Conservation (phyloP, 2,797 vertebrate species). For the Apodemus agrarius region DNA sequence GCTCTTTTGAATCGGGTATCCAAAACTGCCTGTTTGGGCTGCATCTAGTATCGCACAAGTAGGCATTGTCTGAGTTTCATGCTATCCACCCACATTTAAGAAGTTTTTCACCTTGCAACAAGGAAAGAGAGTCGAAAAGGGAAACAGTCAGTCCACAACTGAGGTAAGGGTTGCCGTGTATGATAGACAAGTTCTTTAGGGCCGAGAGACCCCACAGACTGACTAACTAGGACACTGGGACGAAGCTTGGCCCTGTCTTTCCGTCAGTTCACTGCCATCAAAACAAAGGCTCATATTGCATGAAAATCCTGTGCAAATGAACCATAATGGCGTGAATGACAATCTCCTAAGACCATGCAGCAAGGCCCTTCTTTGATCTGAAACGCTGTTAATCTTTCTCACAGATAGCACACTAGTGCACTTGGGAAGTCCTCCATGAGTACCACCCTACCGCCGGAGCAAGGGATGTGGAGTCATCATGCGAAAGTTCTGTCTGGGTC, state of each 20-base stretch:
- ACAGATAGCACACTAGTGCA: constrained; percentile 83
- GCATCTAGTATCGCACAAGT: constrained; percentile 86
- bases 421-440: constrained; percentile 88
- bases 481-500: constrained; percentile 61
- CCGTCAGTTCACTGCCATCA: constrained; percentile 89
- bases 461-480: constrained; percentile 64
- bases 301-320: constrained; percentile 92
- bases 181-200: constrained; percentile 88
- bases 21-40: constrained; percentile 72
- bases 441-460: constrained; percentile 77
- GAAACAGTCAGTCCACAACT: constrained; percentile 85
- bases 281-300: constrained; percentile 94
- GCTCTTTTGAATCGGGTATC: constrained; percentile 19
- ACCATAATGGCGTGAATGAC: constrained; percentile 91
- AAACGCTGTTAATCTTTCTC: constrained; percentile 92
- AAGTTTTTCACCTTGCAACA: constrained; percentile 89
- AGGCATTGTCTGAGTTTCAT: constrained; percentile 89
- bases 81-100: constrained; percentile 80
- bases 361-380: constrained; percentile 93
- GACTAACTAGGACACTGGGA: constrained; percentile 75
- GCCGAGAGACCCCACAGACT: constrained; percentile 82
- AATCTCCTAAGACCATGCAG: constrained; percentile 91
- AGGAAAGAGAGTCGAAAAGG: not conserved
- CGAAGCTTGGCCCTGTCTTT: constrained; percentile 87
- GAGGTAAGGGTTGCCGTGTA: constrained; percentile 86